These are phyloP conservation scores for Ectobius pallidus DNA, from an alignment of 2,888 invertebrate species.

Conservation along the genomic window DNA sequence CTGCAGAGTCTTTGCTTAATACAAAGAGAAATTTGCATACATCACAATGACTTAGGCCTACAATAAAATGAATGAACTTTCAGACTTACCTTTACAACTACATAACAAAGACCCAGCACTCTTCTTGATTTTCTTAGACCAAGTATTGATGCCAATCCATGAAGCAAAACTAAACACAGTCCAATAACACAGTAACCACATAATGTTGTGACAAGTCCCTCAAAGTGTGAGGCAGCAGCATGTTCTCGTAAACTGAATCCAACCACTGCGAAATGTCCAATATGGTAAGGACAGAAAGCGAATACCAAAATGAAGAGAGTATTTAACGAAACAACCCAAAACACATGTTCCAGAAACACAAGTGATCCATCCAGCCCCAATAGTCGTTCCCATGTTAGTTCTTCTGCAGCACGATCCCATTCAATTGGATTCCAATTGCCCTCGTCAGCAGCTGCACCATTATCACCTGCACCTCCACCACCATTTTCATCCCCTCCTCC, in stretches of 20 bases:
- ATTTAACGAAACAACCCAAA: constrained; percentile 98
- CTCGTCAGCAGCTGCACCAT: constrained; percentile 64
- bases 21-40: no score
- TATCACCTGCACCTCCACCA: constrained; percentile 50
- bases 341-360: constrained; percentile 97
- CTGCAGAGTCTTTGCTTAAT: no score
- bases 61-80: no score
- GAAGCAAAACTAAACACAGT: constrained; percentile 76
- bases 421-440: constrained; percentile 98
- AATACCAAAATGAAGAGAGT: constrained; percentile 96
- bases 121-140: constrained; percentile 80
- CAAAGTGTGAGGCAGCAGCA: constrained; percentile 82
- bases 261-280: constrained; percentile 84
- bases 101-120: constrained; percentile 90
- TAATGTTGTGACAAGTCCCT: constrained; percentile 89
- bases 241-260: constrained; percentile 71
- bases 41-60: no score
- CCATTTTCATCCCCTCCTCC: constrained; percentile 46
- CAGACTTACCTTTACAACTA: constrained; percentile 68
- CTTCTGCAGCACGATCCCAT: constrained; percentile 97
- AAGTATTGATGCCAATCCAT: constrained; percentile 81
- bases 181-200: constrained; percentile 94
- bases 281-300: constrained; percentile 95
- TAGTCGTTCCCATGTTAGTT: constrained; percentile 96
- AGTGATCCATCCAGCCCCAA: constrained; percentile 96